These are phyloP conservation scores for Noctua fimbriata DNA, from an alignment of 2,888 invertebrate genomes.

Conservation along the genomic window DNA sequence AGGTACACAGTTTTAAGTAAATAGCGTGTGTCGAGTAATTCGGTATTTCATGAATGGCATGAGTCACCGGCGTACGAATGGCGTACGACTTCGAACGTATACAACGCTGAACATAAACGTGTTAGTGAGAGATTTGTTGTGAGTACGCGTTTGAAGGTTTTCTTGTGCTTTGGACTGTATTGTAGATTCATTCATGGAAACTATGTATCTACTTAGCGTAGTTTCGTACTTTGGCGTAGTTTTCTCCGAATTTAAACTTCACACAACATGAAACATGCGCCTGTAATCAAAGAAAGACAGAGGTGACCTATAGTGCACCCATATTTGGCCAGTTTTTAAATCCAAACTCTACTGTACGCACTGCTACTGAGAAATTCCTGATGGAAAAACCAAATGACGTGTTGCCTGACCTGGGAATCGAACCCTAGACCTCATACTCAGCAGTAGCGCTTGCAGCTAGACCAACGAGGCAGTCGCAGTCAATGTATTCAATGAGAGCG, in stretches of 20 bases:
- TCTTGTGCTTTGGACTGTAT: constrained; percentile 8
- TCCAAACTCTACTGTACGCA: not conserved
- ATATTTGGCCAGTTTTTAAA: not conserved
- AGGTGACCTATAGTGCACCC: not conserved
- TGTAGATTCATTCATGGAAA: constrained; percentile 43
- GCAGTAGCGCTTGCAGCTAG: not conserved
- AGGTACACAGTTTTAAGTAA: constrained; percentile 26
- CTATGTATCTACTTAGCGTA: not conserved
- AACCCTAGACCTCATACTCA: not conserved
- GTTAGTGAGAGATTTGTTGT: constrained; percentile 50
- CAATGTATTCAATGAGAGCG: not conserved
- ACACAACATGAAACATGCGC: not conserved
- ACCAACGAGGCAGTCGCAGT: not conserved
- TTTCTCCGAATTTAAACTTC: constrained; percentile 8
- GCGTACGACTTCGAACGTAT: constrained; percentile 29
- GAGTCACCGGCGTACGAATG: constrained; percentile 54
- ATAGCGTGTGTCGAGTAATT: constrained; percentile 41
- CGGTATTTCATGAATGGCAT: constrained; percentile 68
- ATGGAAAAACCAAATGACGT: not conserved
- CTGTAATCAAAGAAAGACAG: not conserved
- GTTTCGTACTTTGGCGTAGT: not conserved
- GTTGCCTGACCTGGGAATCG: not conserved
- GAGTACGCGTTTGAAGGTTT: constrained; percentile 35
- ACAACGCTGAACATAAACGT: constrained; percentile 40
- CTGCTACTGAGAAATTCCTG: not conserved